A percentile compares a stretch with the other conserved stretches of the same genome.
These are phyloP conservation scores for Trachelipus rathkii DNA, from an alignment of 1,140 invertebrate genomes.

Conservation along the genomic window DNA sequence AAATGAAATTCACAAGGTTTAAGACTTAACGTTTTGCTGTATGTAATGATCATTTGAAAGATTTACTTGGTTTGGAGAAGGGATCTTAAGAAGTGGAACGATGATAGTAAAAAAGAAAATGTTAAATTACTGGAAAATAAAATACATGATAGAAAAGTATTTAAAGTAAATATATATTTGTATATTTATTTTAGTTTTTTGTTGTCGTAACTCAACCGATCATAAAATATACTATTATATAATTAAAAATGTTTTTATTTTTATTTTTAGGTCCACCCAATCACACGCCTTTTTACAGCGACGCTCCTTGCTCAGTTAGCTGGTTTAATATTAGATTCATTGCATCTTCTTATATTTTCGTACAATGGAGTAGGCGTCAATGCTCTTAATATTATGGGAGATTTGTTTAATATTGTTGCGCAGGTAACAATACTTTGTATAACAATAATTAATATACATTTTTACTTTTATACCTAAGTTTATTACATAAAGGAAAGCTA, in stretches of 20 bases:
- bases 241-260: background rate
- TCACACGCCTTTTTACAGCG: conserved; percentile 84
- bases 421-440: conserved; percentile 59
- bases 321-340: conserved; percentile 75
- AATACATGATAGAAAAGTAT: no score
- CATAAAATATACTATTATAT: no score
- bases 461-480: background rate
- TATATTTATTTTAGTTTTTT: no score
- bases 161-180: no score
- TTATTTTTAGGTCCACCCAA: conserved; percentile 75
- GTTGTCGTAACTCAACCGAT: no score
- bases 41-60: no score
- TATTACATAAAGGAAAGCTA: background rate
- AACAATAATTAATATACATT: background rate
- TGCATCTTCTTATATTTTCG: conserved; percentile 85
- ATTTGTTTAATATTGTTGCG: conserved; percentile 85
- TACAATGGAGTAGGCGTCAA: conserved; percentile 80
- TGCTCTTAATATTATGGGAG: conserved; percentile 74
- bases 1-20: no score
- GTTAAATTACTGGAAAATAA: no score
- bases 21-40: no score
- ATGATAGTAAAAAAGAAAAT: no score
- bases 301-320: conserved; percentile 79
- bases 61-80: no score
- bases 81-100: no score